Conservation (phyloP, 2,888 invertebrate genomes). For the Folsomia manolachei region DNA sequence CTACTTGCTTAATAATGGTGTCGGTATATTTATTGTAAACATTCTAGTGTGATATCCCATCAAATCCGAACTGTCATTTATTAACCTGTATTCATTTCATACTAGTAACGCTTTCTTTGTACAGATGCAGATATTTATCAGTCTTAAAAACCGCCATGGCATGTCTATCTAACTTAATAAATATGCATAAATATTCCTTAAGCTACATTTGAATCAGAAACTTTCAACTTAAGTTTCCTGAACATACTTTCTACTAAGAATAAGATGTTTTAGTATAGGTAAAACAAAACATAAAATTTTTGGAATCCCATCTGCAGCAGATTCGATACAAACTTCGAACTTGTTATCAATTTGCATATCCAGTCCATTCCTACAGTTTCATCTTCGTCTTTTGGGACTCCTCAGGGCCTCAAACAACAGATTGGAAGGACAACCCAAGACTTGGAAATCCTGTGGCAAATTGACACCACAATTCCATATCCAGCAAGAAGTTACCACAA, state of each 20-base stretch:
- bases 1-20: too few species aligned
- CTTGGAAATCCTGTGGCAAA: too few species aligned
- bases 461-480: too few species aligned
- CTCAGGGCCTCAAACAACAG: neutral
- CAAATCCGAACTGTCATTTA: neutral
- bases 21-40: neutral
- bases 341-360: conserved; percentile 39
- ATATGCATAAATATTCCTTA: conserved; percentile 13
- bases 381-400: conserved; percentile 40
- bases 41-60: neutral
- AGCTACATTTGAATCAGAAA: too few species aligned
- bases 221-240: too few species aligned
- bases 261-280: conserved; percentile 36
- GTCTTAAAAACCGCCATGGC: neutral
- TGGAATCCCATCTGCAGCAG: conserved; percentile 35
- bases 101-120: neutral
- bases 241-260: too few species aligned
- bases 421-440: neutral
- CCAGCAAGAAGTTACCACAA: conserved; percentile 37
- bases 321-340: conserved; percentile 41
- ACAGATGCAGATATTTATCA: neutral
- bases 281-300: conserved; percentile 36
- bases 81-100: neutral
- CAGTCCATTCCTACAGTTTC: conserved; percentile 37
- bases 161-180: too few species aligned